A percentile compares a stretch with the other conserved stretches of the same genome.
Conservation (phyloP, 2,888 invertebrate species). For the Drosophila putrida region DNA sequence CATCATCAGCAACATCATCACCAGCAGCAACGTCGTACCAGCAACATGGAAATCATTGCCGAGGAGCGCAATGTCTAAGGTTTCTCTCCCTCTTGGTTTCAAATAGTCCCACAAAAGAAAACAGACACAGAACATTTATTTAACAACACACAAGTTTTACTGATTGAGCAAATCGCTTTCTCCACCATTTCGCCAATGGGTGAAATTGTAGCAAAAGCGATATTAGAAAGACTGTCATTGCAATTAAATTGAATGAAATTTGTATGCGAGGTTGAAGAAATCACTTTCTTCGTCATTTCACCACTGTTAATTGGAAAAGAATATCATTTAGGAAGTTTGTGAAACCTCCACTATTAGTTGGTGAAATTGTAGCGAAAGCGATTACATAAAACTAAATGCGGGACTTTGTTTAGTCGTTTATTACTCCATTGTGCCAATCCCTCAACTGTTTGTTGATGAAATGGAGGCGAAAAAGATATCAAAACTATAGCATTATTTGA, state of each 20-base stretch:
- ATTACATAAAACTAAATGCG: not conserved
- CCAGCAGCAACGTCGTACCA: constrained; percentile 67
- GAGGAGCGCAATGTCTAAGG: constrained; percentile 69
- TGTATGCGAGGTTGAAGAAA: not conserved
- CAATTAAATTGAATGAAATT: not conserved
- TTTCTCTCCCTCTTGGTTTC: constrained; percentile 14
- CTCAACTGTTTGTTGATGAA: not conserved
- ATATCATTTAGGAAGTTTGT: too few species aligned
- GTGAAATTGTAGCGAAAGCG: not conserved
- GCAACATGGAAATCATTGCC: constrained; percentile 76
- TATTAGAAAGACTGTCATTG: not conserved
- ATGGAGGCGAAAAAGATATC: not conserved
- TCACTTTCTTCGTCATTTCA: not conserved
- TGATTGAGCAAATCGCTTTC: not conserved
- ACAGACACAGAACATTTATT: not conserved
- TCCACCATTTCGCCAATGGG: not conserved
- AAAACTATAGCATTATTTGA: not conserved
- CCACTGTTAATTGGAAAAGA: not conserved
- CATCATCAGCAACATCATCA: constrained; percentile 44
- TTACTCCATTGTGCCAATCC: too few species aligned
- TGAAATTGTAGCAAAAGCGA: not conserved
- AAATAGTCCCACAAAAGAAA: not conserved
- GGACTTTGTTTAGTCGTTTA: too few species aligned
- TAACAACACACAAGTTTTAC: not conserved
- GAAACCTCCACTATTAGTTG: not conserved